These are phyloP conservation scores for Saguinus imperator DNA, from an alignment of 2,113 vertebrate species.

Conservation along the genomic window DNA sequence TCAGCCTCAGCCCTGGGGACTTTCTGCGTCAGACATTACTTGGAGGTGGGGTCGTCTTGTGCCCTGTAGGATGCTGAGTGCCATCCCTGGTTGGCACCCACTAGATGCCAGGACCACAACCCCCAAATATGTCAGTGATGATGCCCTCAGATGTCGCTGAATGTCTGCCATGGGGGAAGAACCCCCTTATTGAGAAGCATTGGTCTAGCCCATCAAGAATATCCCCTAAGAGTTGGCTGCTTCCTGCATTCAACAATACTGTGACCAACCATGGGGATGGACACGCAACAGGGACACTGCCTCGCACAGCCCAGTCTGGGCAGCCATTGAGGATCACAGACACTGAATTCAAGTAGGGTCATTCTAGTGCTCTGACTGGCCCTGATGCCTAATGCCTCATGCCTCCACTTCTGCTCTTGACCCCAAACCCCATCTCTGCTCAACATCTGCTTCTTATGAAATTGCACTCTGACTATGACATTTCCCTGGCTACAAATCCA, in stretches of 20 bases:
- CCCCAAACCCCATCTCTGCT: not conserved
- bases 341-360: no score
- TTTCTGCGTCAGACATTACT: accelerated
- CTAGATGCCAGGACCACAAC: not conserved
- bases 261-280: accelerated
- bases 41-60: not conserved
- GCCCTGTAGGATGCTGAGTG: not conserved
- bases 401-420: not conserved
- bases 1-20: accelerated
- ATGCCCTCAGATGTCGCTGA: not conserved
- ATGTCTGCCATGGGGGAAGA: not conserved
- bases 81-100: no score
- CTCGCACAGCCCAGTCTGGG: no score
- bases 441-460: not conserved
- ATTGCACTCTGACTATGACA: accelerated
- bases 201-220: no score
- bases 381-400: not conserved
- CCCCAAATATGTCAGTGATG: not conserved
- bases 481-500: not conserved
- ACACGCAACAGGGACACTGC: accelerated
- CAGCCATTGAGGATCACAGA: not conserved
- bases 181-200: not conserved
- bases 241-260: accelerated
- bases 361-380: not conserved
- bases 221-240: accelerated